Percentiles rank a stretch among this genome's conserved stretches.
Evolutionary conservation across 1,140 invertebrate genomes (phyloP).

Genomic region (Cydia splendana): DNA sequence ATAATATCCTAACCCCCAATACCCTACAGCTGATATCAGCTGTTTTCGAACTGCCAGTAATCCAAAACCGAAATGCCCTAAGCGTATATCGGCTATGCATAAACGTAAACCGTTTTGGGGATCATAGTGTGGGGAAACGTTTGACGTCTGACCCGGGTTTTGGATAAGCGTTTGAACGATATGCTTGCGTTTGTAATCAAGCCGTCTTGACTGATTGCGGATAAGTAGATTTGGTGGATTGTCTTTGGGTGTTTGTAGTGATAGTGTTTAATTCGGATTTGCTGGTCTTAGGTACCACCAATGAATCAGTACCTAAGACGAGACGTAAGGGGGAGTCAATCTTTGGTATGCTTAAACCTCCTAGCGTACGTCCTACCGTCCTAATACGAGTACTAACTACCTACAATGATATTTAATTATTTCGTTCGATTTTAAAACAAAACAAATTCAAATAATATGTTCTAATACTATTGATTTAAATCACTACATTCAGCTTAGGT

Average conservation of each 20-base stretch:
- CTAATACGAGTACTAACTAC: too few relatives aligned
- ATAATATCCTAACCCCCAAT: background rate
- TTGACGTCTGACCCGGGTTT: conserved; percentile 62
- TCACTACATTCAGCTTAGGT: too few relatives aligned
- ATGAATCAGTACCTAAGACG: conserved; percentile 32
- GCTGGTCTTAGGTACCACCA: conserved; percentile 1
- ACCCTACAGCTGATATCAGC: background rate
- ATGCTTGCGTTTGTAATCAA: conserved; percentile 54
- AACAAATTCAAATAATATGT: too few relatives aligned
- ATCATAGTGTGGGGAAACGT: conserved; percentile 58
- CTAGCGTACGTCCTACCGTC: too few relatives aligned
- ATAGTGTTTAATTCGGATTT: conserved; percentile 35
- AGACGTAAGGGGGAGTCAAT: too few relatives aligned
- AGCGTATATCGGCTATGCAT: background rate
- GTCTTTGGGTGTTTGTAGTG: conserved; percentile 18
- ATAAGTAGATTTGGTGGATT: conserved; percentile 21
- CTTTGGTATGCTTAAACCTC: too few relatives aligned
- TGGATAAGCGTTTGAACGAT: conserved; percentile 48
- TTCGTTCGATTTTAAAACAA: too few relatives aligned
- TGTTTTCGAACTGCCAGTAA: background rate
- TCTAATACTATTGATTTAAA: too few relatives aligned
- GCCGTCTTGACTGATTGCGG: conserved; percentile 34
- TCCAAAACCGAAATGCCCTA: background rate
- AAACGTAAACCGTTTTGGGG: background rate
- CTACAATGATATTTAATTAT: too few relatives aligned